Evolutionary conservation across 2,113 vertebrate species (phyloP), one percentile per base, ranked within the genome.

Genomic region (Danionella cerebrum): DNA sequence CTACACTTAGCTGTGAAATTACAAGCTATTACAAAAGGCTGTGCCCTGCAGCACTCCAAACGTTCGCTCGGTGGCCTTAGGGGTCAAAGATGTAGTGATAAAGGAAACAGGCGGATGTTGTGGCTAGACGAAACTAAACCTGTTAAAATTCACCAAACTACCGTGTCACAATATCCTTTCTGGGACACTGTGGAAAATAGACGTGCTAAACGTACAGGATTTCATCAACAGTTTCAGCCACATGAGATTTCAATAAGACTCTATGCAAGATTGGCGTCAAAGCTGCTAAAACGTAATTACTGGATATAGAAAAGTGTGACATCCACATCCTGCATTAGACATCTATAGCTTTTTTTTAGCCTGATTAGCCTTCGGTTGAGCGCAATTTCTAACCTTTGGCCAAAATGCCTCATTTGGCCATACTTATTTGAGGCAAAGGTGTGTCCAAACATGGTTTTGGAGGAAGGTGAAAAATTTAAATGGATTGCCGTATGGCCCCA

Each of bases 181-280:
- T 5, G 8, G 21, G 36, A 12, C 36, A 4, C 4, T 24, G 13
- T 59, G 14, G 8, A 2, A 42, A 59, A 59, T 24, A 63, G 36
- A 14, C 57, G 18, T 45, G 41, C 9, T 13, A 60, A 44, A 60
- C 7, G 11, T 19, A 19, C 14, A n/a, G 25, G 25, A 55, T 19
- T 31, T 35, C 18, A 18, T 10, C 6, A 21, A 21, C 7, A 19
- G 7, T n/a, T 51, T 8, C 5, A 47, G 33, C 24, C 72, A 80
- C 82, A 86, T 79, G 73, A 84, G 84, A 70, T 60, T 86, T 65
- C 48, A 80, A 86, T 84, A 77, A 85, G 38, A 80, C 31, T 57
- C 55, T 63, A 72, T 60, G 24, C 10, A 2, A 45, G 5, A 59
- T 67, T 78, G 80, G 83, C 78, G 82, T 75, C 81, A 66, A 84